Evolutionary conservation across 2,797 vertebrate species (phyloP), one percentile per base, ranked within the genome.

Genomic region (Siniperca obscura): DNA sequence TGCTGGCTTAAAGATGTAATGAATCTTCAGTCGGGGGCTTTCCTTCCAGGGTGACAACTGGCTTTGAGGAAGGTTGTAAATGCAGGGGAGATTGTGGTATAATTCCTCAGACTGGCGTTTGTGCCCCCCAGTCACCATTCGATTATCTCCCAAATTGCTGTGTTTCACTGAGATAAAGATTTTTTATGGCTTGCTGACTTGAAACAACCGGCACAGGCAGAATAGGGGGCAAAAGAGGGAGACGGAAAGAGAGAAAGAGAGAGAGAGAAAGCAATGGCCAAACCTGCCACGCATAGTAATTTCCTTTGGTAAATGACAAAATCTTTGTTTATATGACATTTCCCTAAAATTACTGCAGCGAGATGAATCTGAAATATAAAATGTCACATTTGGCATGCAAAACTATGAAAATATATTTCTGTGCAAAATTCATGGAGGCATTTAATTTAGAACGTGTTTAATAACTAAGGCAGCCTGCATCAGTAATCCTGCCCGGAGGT

Each of bases 121-220:
- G 96, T 99, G 98, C 98, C 98, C 98, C 97, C 97, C 96, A 98
- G 98, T 99, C 98, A 98, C 97, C 97, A 98, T 98, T 98, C 97
- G 97, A 99, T 99, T 99, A 99, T 99, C 98, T 99, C 97, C 97
- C 97, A 99, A 99, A 99, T 99, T 99, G 98, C 98, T 98, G 98
- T 99, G 98, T 99, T 99, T 99, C 97, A 97, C 97, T 97, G 98
- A 99, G 98, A 99, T 98, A 99, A 99, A 99, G 98, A 98, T 98
- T 98, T 99, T 99, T 99, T 98, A 99, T 98, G 97, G 98, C 97
- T 98, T 98, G 97, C 98, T 98, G 98, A 98, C 98, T 99, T 98
- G 97, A 99, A 99, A 97, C 98, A 98, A 97, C 96, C 96, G 96
- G 96, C 95, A 95, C 96, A 98, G 96, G 96, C 96, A 96, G 96